Evolutionary conservation across 1,140 invertebrate species (phyloP).

Genomic region (Chironomus tepperi): DNA sequence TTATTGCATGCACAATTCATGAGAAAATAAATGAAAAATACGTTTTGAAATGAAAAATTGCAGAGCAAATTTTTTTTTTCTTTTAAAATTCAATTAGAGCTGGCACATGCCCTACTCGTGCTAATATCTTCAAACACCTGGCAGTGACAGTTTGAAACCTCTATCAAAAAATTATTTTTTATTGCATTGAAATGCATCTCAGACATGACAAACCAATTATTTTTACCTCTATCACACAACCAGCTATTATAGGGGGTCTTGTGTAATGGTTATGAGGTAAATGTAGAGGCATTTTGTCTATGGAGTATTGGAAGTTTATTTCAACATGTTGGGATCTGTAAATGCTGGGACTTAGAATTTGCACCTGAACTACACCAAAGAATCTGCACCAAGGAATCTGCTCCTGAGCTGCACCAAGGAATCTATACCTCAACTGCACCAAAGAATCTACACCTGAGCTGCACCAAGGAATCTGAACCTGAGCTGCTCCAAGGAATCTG

Average conservation of each 20-base stretch:
- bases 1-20: constrained; percentile 5
- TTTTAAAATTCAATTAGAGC: constrained; percentile 7
- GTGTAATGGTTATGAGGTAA: no score
- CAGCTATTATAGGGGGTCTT: not conserved
- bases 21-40: not conserved
- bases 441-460: no score
- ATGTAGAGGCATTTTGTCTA: no score
- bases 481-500: no score
- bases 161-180: not conserved
- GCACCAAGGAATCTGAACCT: no score
- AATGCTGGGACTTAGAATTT: no score
- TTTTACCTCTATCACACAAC: not conserved
- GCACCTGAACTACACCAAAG: no score
- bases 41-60: not conserved
- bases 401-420: no score
- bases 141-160: not conserved
- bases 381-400: no score
- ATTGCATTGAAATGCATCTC: not conserved
- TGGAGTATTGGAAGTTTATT: no score
- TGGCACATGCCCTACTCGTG: not conserved
- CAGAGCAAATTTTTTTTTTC: not conserved
- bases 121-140: constrained; percentile 8
- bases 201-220: not conserved
- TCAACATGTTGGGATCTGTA: no score
- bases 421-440: no score